A percentile compares a stretch with the other conserved stretches of the same genome.
Conservation (phyloP, 2,888 invertebrate genomes). For the Allolobophora icterica region DNA sequence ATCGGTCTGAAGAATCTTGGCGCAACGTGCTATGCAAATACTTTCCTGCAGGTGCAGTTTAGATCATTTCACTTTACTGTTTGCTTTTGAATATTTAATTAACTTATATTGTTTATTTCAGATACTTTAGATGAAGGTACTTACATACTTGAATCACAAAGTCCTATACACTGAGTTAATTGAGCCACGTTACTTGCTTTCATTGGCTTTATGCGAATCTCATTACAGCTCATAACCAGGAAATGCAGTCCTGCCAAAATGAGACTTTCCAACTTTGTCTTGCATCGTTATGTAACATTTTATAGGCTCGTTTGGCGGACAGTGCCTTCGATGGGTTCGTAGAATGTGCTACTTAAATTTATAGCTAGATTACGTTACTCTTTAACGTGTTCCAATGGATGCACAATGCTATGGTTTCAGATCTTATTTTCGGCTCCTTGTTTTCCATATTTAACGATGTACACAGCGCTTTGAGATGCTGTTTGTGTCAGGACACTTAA, state of each 20-base stretch:
- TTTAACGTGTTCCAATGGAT: background rate
- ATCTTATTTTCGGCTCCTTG: background rate
- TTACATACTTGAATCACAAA: background rate
- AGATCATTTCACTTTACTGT: background rate
- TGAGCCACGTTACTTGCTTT: too few species aligned
- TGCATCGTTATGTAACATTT: background rate
- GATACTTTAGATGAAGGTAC: background rate
- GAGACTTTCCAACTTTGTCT: background rate
- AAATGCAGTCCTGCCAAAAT: background rate
- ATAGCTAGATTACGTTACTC: background rate
- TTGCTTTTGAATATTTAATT: background rate
- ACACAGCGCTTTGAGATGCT: background rate
- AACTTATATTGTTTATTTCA: background rate
- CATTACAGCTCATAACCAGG: background rate
- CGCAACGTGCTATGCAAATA: slow-evolving; percentile 75
- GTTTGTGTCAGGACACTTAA: too few species aligned
- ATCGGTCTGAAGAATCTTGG: slow-evolving; percentile 73
- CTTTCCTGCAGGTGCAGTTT: slow-evolving; percentile 67
- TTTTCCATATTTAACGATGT: background rate
- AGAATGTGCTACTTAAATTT: background rate
- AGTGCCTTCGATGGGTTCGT: background rate
- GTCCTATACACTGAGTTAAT: background rate
- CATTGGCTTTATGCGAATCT: background rate
- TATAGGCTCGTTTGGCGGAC: background rate
- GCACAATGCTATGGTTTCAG: background rate